phyloP scores from a whole-genome alignment of 2,888 invertebrate species.

The Bursaphelenchus okinawaensis region DNA sequence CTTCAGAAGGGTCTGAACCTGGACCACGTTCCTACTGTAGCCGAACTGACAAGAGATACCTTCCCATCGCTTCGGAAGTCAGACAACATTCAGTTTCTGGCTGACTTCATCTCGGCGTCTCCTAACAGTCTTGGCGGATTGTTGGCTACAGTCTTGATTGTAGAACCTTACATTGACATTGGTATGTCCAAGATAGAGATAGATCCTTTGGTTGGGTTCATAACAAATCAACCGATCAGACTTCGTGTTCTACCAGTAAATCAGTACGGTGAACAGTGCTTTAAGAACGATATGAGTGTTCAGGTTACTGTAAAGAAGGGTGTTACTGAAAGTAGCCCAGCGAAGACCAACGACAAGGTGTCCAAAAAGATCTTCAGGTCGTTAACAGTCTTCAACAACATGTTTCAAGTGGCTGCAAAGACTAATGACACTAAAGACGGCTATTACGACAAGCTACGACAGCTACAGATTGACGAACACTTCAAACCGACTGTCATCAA shows the following conservation, averaged over 20 bases:
- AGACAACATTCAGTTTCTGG: constrained; percentile 61
- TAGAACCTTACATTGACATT: constrained; percentile 69
- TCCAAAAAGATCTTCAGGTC: constrained; percentile 1
- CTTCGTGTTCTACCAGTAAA: neutral
- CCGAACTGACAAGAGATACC: neutral
- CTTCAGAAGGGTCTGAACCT: constrained; percentile 84
- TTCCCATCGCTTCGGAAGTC: constrained; percentile 6
- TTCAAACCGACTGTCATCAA: constrained; percentile 51
- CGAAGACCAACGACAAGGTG: neutral
- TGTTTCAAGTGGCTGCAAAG: neutral
- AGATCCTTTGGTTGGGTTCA: neutral
- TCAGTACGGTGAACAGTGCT: constrained; percentile 1
- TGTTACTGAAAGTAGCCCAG: constrained; percentile 1
- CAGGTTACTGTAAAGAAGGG: neutral
- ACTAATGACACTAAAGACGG: neutral
- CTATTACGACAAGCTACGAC: neutral
- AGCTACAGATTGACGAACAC: constrained; percentile 31
- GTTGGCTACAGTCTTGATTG: constrained; percentile 78
- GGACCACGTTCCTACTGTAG: constrained; percentile 6
- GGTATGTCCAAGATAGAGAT: constrained; percentile 63
- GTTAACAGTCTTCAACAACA: constrained; percentile 12
- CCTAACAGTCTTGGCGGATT: constrained; percentile 74
- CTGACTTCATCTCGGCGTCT: constrained; percentile 64
- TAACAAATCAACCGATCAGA: neutral
- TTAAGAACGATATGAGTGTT: constrained; percentile 1